Percentiles rank a stretch among this genome's conserved stretches.
These are phyloP conservation scores for Eospalax fontanierii DNA, from an alignment of 2,797 vertebrate species.

Conservation along the genomic window DNA sequence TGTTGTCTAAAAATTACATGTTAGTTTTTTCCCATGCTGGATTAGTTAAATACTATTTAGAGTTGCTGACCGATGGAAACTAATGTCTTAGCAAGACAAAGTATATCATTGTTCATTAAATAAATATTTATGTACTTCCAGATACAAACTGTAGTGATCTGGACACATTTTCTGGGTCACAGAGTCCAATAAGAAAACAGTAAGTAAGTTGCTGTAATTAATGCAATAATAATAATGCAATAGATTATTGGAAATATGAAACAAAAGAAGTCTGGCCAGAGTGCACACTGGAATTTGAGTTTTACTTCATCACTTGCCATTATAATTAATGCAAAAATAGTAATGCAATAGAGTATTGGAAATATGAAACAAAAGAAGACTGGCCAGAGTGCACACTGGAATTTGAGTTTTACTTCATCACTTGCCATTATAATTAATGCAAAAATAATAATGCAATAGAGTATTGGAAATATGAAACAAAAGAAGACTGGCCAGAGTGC, in stretches of 20 bases:
- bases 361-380: too few species aligned
- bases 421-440: too few species aligned
- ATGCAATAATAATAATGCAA: not conserved
- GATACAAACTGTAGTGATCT: not conserved
- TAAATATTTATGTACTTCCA: constrained; percentile 29
- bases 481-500: not conserved
- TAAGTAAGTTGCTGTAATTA: not conserved
- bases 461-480: not conserved
- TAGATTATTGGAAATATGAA: not conserved
- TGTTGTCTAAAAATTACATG: constrained; percentile 55
- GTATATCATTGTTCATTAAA: not conserved
- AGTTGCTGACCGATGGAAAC: not conserved
- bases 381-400: too few species aligned
- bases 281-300: too few species aligned
- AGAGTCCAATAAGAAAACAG: not conserved
- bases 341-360: too few species aligned
- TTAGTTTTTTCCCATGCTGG: not conserved
- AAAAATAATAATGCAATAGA: not conserved
- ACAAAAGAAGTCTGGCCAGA: too few species aligned
- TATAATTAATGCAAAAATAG: too few species aligned
- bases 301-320: too few species aligned
- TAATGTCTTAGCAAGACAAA: constrained; percentile 1
- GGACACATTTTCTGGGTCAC: not conserved
- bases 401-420: too few species aligned
- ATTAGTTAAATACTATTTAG: not conserved